Conservation (phyloP, 2,888 invertebrate species). For the Caenorhabditis auriculariae region DNA sequence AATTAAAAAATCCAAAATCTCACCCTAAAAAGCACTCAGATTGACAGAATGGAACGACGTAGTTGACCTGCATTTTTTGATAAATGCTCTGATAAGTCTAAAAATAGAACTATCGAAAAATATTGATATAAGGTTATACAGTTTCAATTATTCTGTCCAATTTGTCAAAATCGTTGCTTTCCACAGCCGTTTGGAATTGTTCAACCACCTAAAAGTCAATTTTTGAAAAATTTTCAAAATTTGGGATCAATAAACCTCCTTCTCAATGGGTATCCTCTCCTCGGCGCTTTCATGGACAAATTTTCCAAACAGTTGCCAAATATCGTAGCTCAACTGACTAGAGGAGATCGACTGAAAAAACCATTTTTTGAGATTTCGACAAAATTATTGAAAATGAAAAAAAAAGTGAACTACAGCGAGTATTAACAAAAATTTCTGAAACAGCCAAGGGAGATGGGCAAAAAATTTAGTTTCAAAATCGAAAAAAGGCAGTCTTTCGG, state of each 20-base stretch:
- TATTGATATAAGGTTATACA: constrained; percentile 6
- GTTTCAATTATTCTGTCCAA: constrained; percentile 40
- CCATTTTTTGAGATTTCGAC: neutral
- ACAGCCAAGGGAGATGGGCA: too few relatives aligned
- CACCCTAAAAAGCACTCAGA: constrained; percentile 56
- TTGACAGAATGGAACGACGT: constrained; percentile 60
- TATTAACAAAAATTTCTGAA: too few relatives aligned
- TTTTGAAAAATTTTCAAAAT: too few relatives aligned
- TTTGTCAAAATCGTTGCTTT: constrained; percentile 18
- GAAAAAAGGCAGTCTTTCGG: too few relatives aligned
- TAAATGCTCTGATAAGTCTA: constrained; percentile 56
- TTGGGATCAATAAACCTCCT: too few relatives aligned
- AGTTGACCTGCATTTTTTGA: constrained; percentile 47
- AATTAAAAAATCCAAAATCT: neutral
- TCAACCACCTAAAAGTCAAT: constrained; percentile 1
- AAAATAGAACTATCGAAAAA: constrained; percentile 1
- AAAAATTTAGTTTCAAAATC: too few relatives aligned
- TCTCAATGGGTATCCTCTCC: too few relatives aligned
- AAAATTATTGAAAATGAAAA: neutral
- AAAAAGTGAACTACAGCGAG: too few relatives aligned
- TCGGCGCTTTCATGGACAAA: constrained; percentile 53
- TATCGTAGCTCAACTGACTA: constrained; percentile 46
- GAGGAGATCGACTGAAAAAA: constrained; percentile 25
- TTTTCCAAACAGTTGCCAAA: constrained; percentile 56
- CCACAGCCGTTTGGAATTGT: constrained; percentile 34